phyloP scores from a whole-genome alignment of 2,113 vertebrate genomes.

The Brienomyrus longianalis region DNA sequence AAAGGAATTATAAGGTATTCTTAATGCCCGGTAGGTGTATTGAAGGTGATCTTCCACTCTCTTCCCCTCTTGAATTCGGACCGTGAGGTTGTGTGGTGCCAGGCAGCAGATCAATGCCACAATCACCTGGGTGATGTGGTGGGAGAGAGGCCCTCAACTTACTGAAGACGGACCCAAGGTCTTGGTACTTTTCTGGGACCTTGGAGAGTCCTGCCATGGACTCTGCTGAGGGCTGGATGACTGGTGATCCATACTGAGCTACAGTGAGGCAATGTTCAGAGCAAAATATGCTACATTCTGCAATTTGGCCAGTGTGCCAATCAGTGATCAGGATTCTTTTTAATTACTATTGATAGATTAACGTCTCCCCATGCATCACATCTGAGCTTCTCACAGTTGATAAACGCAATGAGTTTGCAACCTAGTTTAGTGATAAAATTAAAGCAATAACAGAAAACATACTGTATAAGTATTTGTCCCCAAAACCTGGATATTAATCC shows the following conservation, averaged over 20 bases:
- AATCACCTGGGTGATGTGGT: neutral
- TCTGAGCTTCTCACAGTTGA: neutral
- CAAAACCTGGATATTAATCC: neutral
- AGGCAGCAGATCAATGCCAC: neutral
- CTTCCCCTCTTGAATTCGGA: neutral
- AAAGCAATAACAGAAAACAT: neutral
- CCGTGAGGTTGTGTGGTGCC: neutral
- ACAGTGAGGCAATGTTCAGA: neutral
- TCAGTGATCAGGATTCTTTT: neutral
- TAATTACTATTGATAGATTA: neutral
- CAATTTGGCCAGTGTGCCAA: neutral
- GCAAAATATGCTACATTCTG: neutral
- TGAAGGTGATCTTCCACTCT: neutral
- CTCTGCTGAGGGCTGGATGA: neutral
- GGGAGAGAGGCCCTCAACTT: neutral
- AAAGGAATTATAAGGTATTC: neutral
- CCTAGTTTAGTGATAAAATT: neutral
- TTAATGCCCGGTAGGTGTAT: neutral
- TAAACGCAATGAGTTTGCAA: neutral
- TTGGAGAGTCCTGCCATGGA: neutral
- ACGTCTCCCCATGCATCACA: neutral
- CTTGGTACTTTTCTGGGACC: neutral
- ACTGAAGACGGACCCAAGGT: neutral
- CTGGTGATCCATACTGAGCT: neutral
- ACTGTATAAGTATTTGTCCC: neutral